These are phyloP conservation scores for Antigone vipio DNA, from an alignment of 2,113 vertebrate genomes.

Conservation along the genomic window DNA sequence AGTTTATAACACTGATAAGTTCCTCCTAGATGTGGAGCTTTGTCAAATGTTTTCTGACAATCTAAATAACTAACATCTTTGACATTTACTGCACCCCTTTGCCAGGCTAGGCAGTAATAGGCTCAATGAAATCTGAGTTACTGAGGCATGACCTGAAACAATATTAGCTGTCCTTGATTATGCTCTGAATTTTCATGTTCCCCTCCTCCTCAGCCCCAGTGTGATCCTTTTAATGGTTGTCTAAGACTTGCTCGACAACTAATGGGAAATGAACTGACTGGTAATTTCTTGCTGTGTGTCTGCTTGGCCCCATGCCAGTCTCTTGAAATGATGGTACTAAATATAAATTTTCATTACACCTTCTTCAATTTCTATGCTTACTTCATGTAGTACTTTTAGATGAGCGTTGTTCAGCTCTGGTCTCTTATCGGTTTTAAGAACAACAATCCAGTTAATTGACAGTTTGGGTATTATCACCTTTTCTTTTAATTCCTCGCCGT, in stretches of 20 bases:
- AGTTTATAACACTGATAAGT: neutral
- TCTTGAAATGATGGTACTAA: slow-evolving; percentile 46
- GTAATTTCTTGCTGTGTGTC: slow-evolving; percentile 44
- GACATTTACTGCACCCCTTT: slow-evolving; percentile 40
- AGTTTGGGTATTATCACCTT: slow-evolving; percentile 31
- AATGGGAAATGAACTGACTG: slow-evolving; percentile 61
- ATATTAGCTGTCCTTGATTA: slow-evolving; percentile 59
- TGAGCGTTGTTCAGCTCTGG: neutral
- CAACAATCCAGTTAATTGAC: slow-evolving; percentile 55
- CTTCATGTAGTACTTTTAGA: slow-evolving; percentile 25
- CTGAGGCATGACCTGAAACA: slow-evolving; percentile 63
- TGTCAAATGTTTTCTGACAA: slow-evolving; percentile 42
- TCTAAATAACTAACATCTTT: slow-evolving; percentile 37
- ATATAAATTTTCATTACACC: slow-evolving; percentile 59
- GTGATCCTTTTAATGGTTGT: slow-evolving; percentile 61
- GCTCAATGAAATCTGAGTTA: slow-evolving; percentile 44
- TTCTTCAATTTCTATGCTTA: slow-evolving; percentile 36
- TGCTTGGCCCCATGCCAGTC: slow-evolving; percentile 38
- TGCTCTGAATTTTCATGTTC: slow-evolving; percentile 51
- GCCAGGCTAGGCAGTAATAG: neutral
- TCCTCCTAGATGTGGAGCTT: neutral
- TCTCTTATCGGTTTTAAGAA: slow-evolving; percentile 42
- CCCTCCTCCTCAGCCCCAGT: neutral
- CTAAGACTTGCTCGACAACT: slow-evolving; percentile 51
- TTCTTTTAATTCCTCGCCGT: slow-evolving; percentile 51